Percentiles rank a stretch among this genome's conserved stretches.
Evolutionary conservation across 1,140 invertebrate genomes (phyloP).

Genomic region (Dreissena rostriformis): DNA sequence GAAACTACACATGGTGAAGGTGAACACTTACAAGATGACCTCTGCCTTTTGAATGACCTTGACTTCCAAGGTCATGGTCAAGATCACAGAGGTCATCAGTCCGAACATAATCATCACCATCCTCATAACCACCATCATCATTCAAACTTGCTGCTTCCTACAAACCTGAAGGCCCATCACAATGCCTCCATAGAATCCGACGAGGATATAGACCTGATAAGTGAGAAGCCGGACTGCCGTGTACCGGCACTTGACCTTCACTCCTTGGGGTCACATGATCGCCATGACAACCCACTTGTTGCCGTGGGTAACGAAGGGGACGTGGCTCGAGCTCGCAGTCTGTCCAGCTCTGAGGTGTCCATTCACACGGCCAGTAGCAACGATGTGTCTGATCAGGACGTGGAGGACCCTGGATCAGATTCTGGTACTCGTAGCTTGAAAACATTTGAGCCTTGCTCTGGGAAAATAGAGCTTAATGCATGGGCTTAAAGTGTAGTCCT

Average conservation of each 20-base stretch:
- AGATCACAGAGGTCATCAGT: background rate
- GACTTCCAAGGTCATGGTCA: background rate
- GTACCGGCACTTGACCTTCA: constrained; percentile 48
- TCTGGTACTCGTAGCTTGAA: constrained; percentile 29
- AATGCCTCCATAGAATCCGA: constrained; percentile 12
- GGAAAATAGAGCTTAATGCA: too few relatives aligned
- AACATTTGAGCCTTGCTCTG: too few relatives aligned
- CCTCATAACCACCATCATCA: constrained; percentile 17
- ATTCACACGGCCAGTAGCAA: constrained; percentile 49
- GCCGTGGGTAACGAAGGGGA: constrained; percentile 2
- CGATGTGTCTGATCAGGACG: constrained; percentile 49
- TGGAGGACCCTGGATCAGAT: constrained; percentile 39
- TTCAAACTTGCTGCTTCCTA: background rate
- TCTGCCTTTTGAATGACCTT: background rate
- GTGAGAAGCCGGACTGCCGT: constrained; percentile 1
- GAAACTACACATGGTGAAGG: constrained; percentile 25
- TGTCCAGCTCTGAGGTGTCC: constrained; percentile 52
- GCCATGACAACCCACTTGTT: background rate
- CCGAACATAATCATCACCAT: background rate
- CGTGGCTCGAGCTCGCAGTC: constrained; percentile 24
- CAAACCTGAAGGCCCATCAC: constrained; percentile 1
- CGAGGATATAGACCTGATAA: constrained; percentile 9
- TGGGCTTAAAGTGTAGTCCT: too few relatives aligned
- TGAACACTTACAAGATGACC: constrained; percentile 6
- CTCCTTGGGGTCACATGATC: constrained; percentile 21